A percentile compares a stretch with the other conserved stretches of the same genome.
phyloP scores from a whole-genome alignment of 2,888 invertebrate genomes.

The Pseudolycoriella hygida region DNA sequence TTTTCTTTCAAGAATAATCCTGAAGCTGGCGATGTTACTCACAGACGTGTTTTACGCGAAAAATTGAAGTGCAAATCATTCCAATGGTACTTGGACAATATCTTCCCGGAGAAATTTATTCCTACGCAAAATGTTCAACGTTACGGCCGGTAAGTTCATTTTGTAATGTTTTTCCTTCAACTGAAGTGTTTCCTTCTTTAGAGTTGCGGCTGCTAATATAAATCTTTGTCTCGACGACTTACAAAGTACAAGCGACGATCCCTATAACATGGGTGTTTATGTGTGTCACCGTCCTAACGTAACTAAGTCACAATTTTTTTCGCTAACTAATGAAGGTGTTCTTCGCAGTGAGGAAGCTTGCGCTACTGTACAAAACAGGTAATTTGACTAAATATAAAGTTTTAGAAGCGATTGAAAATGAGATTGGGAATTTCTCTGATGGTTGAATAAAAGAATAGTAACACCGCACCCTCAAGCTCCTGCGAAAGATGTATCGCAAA shows the following conservation, averaged over 20 bases:
- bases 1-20: conserved; percentile 30
- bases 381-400: conserved; percentile 28
- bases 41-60: conserved; percentile 58
- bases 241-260: conserved; percentile 48
- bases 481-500: too few relatives aligned
- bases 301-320: conserved; percentile 47
- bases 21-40: conserved; percentile 63
- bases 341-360: conserved; percentile 62
- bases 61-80: conserved; percentile 75
- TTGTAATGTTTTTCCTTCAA: conserved; percentile 4
- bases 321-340: conserved; percentile 49
- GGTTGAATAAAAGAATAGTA: too few relatives aligned
- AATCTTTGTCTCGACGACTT: conserved; percentile 65
- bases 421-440: too few relatives aligned
- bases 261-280: conserved; percentile 55
- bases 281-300: conserved; percentile 40
- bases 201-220: conserved; percentile 8
- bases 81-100: conserved; percentile 79
- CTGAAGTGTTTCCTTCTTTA: conserved; percentile 4
- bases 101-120: conserved; percentile 81
- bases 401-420: conserved; percentile 17
- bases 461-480: too few relatives aligned
- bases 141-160: conserved; percentile 44
- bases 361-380: conserved; percentile 41
- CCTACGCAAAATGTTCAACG: conserved; percentile 63